Percentiles rank a stretch among this genome's conserved stretches.
These are phyloP conservation scores for Ochotona princeps DNA, from an alignment of 2,113 vertebrate species.

Conservation along the genomic window DNA sequence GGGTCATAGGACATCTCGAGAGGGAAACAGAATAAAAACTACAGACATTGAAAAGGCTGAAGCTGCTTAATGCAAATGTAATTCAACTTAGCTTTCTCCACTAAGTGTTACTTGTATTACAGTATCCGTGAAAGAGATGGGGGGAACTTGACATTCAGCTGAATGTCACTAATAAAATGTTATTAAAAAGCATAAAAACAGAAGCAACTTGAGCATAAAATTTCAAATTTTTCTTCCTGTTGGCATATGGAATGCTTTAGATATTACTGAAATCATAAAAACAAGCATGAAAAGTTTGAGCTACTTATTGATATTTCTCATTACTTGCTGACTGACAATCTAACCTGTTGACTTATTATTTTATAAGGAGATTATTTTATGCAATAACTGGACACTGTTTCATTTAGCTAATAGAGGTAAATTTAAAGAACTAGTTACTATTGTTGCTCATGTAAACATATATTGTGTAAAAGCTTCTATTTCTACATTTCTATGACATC, in stretches of 20 bases:
- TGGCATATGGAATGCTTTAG: neutral
- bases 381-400: neutral
- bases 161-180: slow-evolving; percentile 26
- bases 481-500: neutral
- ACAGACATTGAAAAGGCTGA: neutral
- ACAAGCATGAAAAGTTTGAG: neutral
- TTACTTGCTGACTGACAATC: neutral
- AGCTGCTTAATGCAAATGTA: neutral
- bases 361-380: neutral
- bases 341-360: neutral
- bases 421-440: neutral
- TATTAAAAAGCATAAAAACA: slow-evolving; percentile 13
- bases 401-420: neutral
- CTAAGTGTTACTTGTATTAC: neutral
- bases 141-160: neutral
- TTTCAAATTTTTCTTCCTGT: neutral
- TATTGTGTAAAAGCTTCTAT: neutral
- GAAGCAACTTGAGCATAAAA: neutral
- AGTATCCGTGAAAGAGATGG: neutral
- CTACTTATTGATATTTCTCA: neutral
- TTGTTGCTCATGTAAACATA: neutral
- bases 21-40: neutral
- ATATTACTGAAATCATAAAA: slow-evolving; percentile 41
- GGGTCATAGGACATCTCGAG: neutral
- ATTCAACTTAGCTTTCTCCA: neutral